Conservation (phyloP, 2,113 vertebrate genomes). For the Pygathrix nemaeus region DNA sequence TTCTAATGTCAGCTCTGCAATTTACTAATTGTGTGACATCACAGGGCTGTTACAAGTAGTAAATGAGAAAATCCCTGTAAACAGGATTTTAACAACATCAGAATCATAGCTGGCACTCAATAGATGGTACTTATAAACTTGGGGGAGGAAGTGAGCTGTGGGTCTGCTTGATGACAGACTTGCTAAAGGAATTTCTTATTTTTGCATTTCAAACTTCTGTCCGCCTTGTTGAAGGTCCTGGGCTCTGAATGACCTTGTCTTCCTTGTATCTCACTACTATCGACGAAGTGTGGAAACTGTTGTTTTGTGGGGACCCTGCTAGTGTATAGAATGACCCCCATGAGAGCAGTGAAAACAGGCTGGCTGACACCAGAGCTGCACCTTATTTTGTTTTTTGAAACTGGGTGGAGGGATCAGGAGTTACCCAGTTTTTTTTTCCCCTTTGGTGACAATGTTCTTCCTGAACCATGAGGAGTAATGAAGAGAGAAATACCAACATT, state of each 20-base stretch:
- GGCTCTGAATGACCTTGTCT: not conserved
- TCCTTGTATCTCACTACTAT: not conserved
- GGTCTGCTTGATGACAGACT: not conserved
- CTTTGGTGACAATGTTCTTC: conserved; percentile 38
- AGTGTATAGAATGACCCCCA: not conserved
- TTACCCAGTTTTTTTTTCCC: not conserved
- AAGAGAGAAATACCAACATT: conserved; percentile 70
- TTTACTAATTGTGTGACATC: not conserved
- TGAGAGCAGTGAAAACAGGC: not conserved
- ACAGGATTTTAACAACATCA: not conserved
- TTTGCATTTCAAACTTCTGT: not conserved
- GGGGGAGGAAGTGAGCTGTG: not conserved
- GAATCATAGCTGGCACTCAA: not conserved
- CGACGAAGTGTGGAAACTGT: not conserved
- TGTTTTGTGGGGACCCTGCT: not conserved
- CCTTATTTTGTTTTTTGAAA: conserved; percentile 13
- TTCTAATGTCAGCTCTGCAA: not conserved
- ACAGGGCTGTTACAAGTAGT: not conserved
- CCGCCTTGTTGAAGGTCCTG: not conserved
- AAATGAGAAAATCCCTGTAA: not conserved
- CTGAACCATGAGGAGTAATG: conserved; percentile 48
- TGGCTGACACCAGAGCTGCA: not conserved
- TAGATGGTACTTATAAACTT: not conserved
- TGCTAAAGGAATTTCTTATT: not conserved
- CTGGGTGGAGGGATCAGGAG: not conserved